Evolutionary conservation across 2,113 vertebrate species (phyloP).

Genomic region (Erythrocercus mccallii): DNA sequence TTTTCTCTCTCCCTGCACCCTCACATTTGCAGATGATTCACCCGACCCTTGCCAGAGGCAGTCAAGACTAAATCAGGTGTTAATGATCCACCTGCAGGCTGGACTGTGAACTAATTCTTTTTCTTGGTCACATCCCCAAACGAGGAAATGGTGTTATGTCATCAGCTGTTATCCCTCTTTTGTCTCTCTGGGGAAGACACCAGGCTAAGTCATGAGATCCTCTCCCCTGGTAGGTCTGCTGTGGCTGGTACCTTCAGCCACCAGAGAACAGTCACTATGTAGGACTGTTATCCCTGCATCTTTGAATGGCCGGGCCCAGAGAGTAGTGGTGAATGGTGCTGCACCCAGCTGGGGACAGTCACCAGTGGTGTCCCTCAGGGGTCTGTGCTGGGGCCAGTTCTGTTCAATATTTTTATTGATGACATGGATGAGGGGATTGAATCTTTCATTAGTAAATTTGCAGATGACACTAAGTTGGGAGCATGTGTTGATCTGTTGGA

Average conservation of each 20-base stretch:
- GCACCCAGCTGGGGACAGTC: not conserved
- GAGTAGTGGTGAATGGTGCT: not conserved
- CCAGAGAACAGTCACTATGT: not conserved
- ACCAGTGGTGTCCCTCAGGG: not conserved
- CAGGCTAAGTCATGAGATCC: not conserved
- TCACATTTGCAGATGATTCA: not conserved
- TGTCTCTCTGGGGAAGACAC: not conserved
- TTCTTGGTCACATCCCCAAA: not conserved
- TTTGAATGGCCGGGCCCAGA: not conserved
- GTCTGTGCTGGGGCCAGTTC: not conserved
- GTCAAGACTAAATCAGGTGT: not conserved
- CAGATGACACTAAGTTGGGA: not conserved
- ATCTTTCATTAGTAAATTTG: not conserved
- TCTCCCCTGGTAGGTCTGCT: not conserved
- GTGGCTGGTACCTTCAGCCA: not conserved
- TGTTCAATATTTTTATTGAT: not conserved
- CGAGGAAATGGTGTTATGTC: fast-evolving
- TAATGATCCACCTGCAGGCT: not conserved
- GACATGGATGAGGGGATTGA: not conserved
- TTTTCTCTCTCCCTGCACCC: not conserved
- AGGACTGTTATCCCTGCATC: not conserved
- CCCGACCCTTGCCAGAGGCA: not conserved
- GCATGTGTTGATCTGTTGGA: not conserved
- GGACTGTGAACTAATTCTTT: not conserved
- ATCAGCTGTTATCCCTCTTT: not conserved